Base-by-base conservation (phyloP, 1,140 invertebrate species). In the Eurosta solidaginis region DNA sequence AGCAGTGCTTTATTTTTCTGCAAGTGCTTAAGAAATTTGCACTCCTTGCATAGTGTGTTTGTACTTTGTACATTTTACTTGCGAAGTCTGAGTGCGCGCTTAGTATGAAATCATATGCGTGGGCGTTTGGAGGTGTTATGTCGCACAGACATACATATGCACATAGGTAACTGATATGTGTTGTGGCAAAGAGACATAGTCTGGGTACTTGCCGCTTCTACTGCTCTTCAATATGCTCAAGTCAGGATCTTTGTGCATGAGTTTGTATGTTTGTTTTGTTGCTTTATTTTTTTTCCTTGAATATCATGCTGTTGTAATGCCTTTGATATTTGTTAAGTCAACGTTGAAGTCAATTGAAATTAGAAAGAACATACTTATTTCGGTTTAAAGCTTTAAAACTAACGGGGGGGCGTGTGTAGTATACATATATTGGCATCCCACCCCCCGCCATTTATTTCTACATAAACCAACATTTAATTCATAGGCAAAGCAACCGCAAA, bases 301-400 rank as follows among this genome's bases (percentile, higher is more conserved):
- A 2, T 20, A 2, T 50, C 27, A 20, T 68, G 4, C 20, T 40
- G 20, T 68, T 68, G 33, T 40, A 20, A 68, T 68, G 20, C 36
- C 22, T 4, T 68, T 33, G n/a, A n/a, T 6, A 68, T 68, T n/a
- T 68, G 59, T 68, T 20, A 68, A 68, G 59, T 68, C 59, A 7
- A 17, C 36, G 59, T 68, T 68, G 59, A 68, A 68, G 59, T 68
- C 59, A 68, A 68, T 68, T 68, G 59, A 68, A 68, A 68, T 68
- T 68, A 68, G 59, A 68, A 68, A 68, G 14, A 68, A 68, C 59
- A 68, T 68, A n/a, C n/a, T n/a, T n/a, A 68, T 68, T 68, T 68
- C 33, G 33, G 33, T 29, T n/a, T 22, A 52, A 4, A 52, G 49
- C 49, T 52, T 52, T 22, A 52, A 12, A 68, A 33, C 33, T 3